Evolutionary conservation across 2,888 invertebrate species (phyloP).

Genomic region (Suillia variegata): DNA sequence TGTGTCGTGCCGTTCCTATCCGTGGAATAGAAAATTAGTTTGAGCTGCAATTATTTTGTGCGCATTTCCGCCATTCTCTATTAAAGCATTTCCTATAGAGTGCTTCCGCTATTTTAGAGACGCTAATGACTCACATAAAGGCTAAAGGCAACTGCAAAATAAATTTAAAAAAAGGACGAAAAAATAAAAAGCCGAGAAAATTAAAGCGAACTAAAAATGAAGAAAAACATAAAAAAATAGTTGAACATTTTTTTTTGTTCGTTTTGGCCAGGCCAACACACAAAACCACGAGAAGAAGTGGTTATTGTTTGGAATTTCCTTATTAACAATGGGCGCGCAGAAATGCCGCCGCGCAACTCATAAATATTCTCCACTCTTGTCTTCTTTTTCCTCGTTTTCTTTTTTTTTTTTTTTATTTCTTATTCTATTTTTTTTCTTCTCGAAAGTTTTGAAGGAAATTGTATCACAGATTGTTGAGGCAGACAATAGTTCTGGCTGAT

Average conservation of each 20-base stretch:
- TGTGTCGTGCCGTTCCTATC: background rate
- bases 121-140: conserved; percentile 14
- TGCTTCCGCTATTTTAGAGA: conserved; percentile 14
- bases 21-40: conserved; percentile 4
- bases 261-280: no score
- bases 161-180: background rate
- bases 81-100: conserved; percentile 4
- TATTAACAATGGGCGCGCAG: background rate
- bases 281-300: conserved; percentile 6
- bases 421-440: no score
- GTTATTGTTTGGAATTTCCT: conserved; percentile 17
- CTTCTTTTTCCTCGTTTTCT: no score
- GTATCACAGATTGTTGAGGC: no score
- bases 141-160: conserved; percentile 1
- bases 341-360: no score
- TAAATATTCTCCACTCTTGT: no score
- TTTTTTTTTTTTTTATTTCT: background rate
- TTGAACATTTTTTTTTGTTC: no score
- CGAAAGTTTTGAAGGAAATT: no score
- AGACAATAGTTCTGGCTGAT: no score
- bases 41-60: conserved; percentile 6
- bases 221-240: background rate
- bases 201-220: background rate
- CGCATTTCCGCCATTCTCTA: background rate
- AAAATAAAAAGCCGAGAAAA: background rate